Percentiles rank a stretch among this genome's conserved stretches.
phyloP scores from a whole-genome alignment of 2,888 invertebrate species.

The Linnaemya tessellans region DNA sequence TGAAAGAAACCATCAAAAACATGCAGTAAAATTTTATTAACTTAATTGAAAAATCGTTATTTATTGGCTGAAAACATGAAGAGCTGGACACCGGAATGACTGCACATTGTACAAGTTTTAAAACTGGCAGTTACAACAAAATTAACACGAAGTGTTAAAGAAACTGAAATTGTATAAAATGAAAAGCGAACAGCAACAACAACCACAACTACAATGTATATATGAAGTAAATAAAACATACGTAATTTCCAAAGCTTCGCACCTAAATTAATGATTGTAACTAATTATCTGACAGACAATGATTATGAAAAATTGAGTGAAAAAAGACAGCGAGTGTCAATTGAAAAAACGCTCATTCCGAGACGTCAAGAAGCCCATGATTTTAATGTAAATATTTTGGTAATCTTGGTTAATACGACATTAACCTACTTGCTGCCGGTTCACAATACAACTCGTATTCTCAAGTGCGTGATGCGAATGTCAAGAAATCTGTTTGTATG shows the following conservation, averaged over 20 bases:
- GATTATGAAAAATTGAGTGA: background rate
- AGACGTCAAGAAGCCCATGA: background rate
- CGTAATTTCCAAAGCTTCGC: constrained; percentile 42
- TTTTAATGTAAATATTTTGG: background rate
- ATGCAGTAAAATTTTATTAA: constrained; percentile 19
- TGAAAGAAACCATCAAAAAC: constrained; percentile 26
- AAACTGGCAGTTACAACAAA: constrained; percentile 4
- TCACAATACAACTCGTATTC: background rate
- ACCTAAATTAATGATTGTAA: constrained; percentile 40
- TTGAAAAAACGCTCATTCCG: background rate
- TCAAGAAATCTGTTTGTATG: background rate
- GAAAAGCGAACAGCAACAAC: background rate
- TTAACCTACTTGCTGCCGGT: background rate
- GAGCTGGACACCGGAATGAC: constrained; percentile 15
- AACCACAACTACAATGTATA: too few relatives aligned
- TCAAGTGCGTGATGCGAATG: background rate
- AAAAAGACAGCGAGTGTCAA: background rate
- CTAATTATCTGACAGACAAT: constrained; percentile 31
- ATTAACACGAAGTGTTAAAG: constrained; percentile 25
- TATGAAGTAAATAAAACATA: background rate
- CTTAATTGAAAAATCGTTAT: constrained; percentile 11
- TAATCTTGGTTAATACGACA: background rate
- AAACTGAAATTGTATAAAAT: constrained; percentile 44
- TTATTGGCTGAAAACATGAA: constrained; percentile 24
- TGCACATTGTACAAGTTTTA: background rate